Conservation (phyloP, 2,797 vertebrate species). For the Loriculus beryllinus region DNA sequence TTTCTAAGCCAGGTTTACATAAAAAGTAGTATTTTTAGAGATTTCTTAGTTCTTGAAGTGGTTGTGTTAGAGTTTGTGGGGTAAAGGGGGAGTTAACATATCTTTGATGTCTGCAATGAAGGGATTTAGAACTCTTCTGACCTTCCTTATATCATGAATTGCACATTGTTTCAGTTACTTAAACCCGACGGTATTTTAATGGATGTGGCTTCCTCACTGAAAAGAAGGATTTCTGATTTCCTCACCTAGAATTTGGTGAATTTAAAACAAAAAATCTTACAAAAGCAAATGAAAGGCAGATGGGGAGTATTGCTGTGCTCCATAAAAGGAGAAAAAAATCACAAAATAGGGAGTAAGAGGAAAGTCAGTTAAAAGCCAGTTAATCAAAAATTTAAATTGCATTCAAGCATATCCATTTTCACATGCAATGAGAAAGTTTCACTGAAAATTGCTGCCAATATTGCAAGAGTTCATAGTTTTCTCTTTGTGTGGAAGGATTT, state of each 20-base stretch:
- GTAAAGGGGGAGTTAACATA: neutral
- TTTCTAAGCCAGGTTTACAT: neutral
- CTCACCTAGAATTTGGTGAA: neutral
- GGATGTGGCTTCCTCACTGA: neutral
- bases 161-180: neutral
- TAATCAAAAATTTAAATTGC: neutral
- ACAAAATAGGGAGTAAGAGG: neutral
- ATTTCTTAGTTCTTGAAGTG: neutral
- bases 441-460: neutral
- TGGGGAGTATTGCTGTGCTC: neutral
- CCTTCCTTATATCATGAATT: neutral
- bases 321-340: neutral
- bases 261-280: neutral
- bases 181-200: neutral
- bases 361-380: neutral
- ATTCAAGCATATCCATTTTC: neutral
- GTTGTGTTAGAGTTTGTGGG: neutral
- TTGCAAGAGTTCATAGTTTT: neutral
- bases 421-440: neutral
- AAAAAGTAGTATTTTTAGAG: neutral
- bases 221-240: neutral
- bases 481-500: neutral
- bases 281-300: slow-evolving; percentile 11
- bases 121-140: slow-evolving; percentile 14
- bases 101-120: neutral